phyloP scores from a whole-genome alignment of 2,113 vertebrate species.

The Pomatorhinus ruficollis region DNA sequence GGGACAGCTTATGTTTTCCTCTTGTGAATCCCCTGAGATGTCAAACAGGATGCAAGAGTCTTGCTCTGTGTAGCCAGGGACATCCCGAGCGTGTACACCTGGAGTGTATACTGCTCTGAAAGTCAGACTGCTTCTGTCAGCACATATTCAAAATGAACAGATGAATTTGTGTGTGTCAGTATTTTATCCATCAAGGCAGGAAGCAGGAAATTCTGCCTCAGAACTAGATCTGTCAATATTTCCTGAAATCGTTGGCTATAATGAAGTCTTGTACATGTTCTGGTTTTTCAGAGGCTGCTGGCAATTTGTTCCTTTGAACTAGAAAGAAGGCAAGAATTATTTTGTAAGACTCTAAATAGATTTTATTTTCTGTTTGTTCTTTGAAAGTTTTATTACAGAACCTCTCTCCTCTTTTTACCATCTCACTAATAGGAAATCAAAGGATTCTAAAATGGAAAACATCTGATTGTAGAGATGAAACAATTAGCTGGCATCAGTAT shows the following conservation, averaged over 20 bases:
- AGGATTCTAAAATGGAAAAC: conserved; percentile 12
- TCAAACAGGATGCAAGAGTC: conserved; percentile 47
- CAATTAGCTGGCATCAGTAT: not conserved
- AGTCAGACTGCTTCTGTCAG: conserved; percentile 57
- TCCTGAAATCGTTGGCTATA: conserved; percentile 50
- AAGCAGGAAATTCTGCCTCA: conserved; percentile 69
- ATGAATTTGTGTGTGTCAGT: conserved; percentile 41
- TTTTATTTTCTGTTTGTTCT: not conserved
- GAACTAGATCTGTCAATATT: conserved; percentile 59
- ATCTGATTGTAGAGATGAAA: not conserved
- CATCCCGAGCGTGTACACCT: conserved; percentile 40
- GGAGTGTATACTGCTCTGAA: not conserved
- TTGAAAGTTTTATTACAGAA: conserved; percentile 9
- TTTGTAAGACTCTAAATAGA: not conserved
- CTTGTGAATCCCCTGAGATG: not conserved
- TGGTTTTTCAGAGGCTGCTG: not conserved
- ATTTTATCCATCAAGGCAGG: conserved; percentile 57
- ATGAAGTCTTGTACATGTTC: conserved; percentile 6
- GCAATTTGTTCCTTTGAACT: conserved; percentile 13
- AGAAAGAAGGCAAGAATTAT: conserved; percentile 11
- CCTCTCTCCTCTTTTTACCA: not conserved
- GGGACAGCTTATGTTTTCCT: conserved; percentile 16
- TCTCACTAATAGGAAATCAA: conserved; percentile 16
- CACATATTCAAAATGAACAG: conserved; percentile 50
- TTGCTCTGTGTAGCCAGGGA: not conserved